A percentile compares a stretch with the other conserved stretches of the same genome.
Evolutionary conservation across 2,888 invertebrate species (phyloP).

Genomic region (Trachelus troglodyta): DNA sequence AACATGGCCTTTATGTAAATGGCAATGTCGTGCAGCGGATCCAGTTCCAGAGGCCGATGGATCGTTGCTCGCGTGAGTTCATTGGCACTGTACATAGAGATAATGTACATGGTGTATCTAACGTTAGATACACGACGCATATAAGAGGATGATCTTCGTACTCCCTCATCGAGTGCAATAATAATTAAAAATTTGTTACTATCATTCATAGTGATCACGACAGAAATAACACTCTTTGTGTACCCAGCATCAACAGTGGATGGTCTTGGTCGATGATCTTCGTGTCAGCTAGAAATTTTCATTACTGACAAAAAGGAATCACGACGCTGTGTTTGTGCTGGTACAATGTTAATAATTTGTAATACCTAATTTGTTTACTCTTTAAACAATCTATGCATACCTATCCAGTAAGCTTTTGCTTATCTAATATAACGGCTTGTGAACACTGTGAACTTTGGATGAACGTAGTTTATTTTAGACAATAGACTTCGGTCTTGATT

Average conservation of each 20-base stretch:
- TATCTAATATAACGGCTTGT: not conserved
- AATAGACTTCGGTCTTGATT: not conserved
- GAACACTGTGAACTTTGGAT: not conserved
- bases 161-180: not conserved
- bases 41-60: not conserved
- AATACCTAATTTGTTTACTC: not conserved
- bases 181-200: not conserved
- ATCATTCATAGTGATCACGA: not conserved
- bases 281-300: not conserved
- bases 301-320: not conserved
- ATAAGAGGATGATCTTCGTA: not conserved
- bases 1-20: slow-evolving; percentile 29
- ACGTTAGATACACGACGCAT: not conserved
- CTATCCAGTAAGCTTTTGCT: not conserved
- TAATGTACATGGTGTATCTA: not conserved
- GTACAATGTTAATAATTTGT: not conserved
- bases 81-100: not conserved
- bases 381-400: not conserved
- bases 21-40: not conserved
- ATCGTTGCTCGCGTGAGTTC: not conserved
- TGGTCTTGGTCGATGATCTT: not conserved
- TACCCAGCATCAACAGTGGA: not conserved
- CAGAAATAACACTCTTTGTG: not conserved
- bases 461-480: not conserved
- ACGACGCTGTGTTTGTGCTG: not conserved